Evolutionary conservation across 2,888 invertebrate genomes (phyloP), one percentile per base, ranked within the genome.

Genomic region (Rhyacophila evoluta): DNA sequence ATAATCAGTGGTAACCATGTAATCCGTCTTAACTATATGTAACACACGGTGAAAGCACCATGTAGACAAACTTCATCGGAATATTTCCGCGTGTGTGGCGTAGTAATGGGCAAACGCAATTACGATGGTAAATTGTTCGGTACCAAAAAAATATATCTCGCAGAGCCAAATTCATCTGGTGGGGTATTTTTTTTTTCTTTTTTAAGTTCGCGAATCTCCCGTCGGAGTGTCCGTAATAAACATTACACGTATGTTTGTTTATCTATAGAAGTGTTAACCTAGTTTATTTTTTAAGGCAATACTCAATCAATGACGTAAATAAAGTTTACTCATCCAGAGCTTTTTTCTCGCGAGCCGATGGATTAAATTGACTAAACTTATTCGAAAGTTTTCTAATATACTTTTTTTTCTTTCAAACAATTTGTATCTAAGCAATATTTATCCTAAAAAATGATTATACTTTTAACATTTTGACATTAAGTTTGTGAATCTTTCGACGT

Each of bases 91-190:
- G 55, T 55, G 55, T 55, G 19, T 55, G 55, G 25, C 8, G 19
- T 19, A 55, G 2, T 25, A 25, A 25, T 25, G 72, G 71, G 37
- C 19, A 38, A 72, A 77, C 72, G 77, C 77, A 72, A 77, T 77
- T 77, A 77, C 36, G 12, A 19, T 36, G 39, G 67, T 10, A 67
- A 77, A 77, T 72, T 77, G 77, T 67, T 36, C 25, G 15, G 37
- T 12, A 37, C 8, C 70, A 75, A 70, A 69, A 75, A 75, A 68
- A 73, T 41, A 39, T 19, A 33, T 70, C 12, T 70, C 28, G 70
- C 33, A 10, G 27, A 8, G 27, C 69, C 69, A 12, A 29, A 29
- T 33, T 28, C 28, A 12, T 29, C 69, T 69, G 69, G 29, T 11
- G 28, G n/a, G 15, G 19, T 41, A 6, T 15, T 41, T 8, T 10